These are phyloP conservation scores for Grallaria varia DNA, from an alignment of 2,113 vertebrate genomes.

Conservation along the genomic window DNA sequence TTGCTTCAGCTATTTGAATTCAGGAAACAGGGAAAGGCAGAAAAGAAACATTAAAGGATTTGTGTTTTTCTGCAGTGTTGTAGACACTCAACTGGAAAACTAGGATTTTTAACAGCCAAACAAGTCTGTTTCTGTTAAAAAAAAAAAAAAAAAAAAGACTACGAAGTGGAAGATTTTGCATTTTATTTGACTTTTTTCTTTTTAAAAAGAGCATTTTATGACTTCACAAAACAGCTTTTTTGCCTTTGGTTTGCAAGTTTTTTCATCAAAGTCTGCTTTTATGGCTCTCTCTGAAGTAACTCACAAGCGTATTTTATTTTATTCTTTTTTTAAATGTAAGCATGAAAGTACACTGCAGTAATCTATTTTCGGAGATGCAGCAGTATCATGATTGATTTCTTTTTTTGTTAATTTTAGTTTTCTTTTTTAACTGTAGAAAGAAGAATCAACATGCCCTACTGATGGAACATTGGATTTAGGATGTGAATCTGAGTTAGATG, in stretches of 20 bases:
- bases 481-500: constrained; percentile 83
- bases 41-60: constrained; percentile 62
- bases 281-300: neutral
- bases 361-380: constrained; percentile 26
- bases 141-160: neutral
- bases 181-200: neutral
- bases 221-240: neutral
- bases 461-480: constrained; percentile 81
- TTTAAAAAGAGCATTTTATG: neutral
- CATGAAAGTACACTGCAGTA: constrained; percentile 6
- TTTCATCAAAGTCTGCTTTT: neutral
- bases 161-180: neutral
- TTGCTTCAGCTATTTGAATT: constrained; percentile 51
- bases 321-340: constrained; percentile 38
- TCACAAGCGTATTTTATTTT: constrained; percentile 25
- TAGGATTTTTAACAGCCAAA: constrained; percentile 42
- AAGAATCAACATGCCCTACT: constrained; percentile 77
- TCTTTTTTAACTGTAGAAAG: constrained; percentile 74
- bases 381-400: constrained; percentile 20
- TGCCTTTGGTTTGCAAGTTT: constrained; percentile 1
- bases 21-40: constrained; percentile 58
- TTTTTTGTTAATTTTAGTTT: constrained; percentile 30
- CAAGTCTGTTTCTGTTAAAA: constrained; percentile 16
- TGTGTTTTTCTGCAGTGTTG: constrained; percentile 34
- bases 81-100: constrained; percentile 32